A percentile compares a stretch with the other conserved stretches of the same genome.
These are phyloP conservation scores for Trypoxylon attenuatum DNA, from an alignment of 2,888 invertebrate species.

Conservation along the genomic window DNA sequence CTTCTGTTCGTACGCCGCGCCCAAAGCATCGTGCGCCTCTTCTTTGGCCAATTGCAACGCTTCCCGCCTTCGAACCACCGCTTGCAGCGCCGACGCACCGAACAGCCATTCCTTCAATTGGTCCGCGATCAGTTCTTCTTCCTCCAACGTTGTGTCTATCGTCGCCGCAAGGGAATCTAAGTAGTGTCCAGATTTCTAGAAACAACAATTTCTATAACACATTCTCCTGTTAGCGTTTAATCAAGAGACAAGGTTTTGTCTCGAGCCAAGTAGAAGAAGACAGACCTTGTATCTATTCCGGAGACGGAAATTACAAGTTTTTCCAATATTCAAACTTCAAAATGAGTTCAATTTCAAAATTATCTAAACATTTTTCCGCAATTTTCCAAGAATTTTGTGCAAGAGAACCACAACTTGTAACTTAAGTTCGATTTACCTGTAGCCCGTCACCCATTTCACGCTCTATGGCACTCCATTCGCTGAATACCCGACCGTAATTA, in stretches of 20 bases:
- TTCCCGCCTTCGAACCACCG: constrained; percentile 85
- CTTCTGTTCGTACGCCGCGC: constrained; percentile 74
- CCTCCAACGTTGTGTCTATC: constrained; percentile 85
- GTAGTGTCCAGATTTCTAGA: constrained; percentile 78
- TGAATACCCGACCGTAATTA: constrained; percentile 87
- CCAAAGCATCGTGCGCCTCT: constrained; percentile 81
- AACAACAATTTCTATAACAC: constrained; percentile 40
- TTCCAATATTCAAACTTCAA: no score
- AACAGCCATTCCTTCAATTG: constrained; percentile 90
- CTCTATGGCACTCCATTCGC: constrained; percentile 90
- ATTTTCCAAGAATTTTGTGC: no score
- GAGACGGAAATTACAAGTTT: no score
- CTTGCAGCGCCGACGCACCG: constrained; percentile 84
- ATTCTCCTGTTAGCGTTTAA: no score
- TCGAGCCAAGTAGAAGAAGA: no score
- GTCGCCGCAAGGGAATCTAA: constrained; percentile 84
- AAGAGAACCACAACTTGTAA: no score
- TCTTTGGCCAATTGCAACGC: constrained; percentile 84
- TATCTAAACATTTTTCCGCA: no score
- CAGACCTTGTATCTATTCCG: no score
- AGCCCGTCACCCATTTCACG: constrained; percentile 88
- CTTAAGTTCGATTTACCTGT: constrained; percentile 73
- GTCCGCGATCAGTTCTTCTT: constrained; percentile 88
- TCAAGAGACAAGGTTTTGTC: no score
- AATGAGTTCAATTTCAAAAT: no score